Evolutionary conservation across 2,797 vertebrate genomes (phyloP).

Genomic region (Microctenopoma stevenorrisi): DNA sequence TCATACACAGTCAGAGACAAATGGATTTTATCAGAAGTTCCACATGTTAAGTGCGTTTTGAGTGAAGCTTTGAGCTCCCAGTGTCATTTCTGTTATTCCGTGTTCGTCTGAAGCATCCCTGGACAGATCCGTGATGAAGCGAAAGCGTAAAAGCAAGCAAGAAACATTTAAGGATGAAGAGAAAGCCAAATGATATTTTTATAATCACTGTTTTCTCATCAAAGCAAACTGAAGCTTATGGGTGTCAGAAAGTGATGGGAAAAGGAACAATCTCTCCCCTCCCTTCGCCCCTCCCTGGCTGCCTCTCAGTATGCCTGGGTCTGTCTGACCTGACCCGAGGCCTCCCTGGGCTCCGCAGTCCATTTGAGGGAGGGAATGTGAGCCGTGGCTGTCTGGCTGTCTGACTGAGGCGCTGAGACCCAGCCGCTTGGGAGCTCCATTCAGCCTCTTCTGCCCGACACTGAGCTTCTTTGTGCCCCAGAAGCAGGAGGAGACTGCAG

Average conservation of each 20-base stretch:
- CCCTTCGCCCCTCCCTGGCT: constrained; percentile 39
- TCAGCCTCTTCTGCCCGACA: constrained; percentile 80
- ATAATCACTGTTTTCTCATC: constrained; percentile 41
- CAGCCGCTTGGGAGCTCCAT: constrained; percentile 79
- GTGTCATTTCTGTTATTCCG: constrained; percentile 32
- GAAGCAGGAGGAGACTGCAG: constrained; percentile 76
- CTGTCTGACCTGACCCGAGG: constrained; percentile 69
- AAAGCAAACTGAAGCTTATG: constrained; percentile 29
- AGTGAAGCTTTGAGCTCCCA: constrained; percentile 34
- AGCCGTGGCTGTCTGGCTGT: constrained; percentile 72
- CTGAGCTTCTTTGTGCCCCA: constrained; percentile 83
- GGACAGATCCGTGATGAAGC: constrained; percentile 50
- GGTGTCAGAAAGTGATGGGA: constrained; percentile 25
- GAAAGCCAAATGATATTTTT: constrained; percentile 64
- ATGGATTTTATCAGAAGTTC: constrained; percentile 47
- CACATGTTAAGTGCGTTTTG: constrained; percentile 54
- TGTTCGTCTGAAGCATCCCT: constrained; percentile 37
- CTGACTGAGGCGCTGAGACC: constrained; percentile 65
- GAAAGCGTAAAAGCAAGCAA: constrained; percentile 74
- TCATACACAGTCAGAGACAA: constrained; percentile 53
- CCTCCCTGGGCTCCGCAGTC: constrained; percentile 62
- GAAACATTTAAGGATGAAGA: constrained; percentile 41
- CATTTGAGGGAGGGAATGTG: constrained; percentile 77
- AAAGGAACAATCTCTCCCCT: constrained; percentile 54
- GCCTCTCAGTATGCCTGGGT: constrained; percentile 56